phyloP scores from a whole-genome alignment of 2,888 invertebrate species.

The Trisateles emortualis region DNA sequence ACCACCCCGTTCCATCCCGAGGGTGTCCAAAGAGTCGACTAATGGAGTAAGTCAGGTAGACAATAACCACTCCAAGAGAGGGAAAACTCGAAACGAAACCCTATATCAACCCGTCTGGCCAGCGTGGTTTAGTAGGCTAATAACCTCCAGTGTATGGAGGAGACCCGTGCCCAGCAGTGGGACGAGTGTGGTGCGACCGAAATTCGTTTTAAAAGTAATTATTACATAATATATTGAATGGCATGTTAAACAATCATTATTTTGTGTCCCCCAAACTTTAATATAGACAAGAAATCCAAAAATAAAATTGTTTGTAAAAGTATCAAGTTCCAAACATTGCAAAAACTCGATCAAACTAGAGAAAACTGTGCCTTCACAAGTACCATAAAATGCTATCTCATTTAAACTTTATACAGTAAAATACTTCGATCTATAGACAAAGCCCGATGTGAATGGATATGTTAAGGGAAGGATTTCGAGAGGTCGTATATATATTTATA shows the following conservation, averaged over 20 bases:
- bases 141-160: too few species aligned
- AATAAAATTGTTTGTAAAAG: conserved; percentile 6
- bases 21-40: too few species aligned
- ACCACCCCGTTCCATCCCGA: too few species aligned
- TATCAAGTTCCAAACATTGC: conserved; percentile 5
- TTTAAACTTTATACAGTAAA: conserved; percentile 54
- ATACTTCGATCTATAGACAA: conserved; percentile 36
- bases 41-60: too few species aligned
- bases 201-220: too few species aligned
- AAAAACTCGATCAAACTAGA: conserved; percentile 53
- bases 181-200: too few species aligned
- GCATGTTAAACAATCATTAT: neutral
- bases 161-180: too few species aligned
- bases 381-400: conserved; percentile 55
- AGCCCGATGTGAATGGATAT: conserved; percentile 4
- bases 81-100: too few species aligned
- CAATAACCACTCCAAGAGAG: too few species aligned
- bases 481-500: neutral
- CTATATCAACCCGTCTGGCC: too few species aligned
- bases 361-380: conserved; percentile 40
- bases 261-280: neutral
- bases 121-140: too few species aligned
- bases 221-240: neutral
- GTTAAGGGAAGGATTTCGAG: conserved; percentile 2
- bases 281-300: neutral